A percentile compares a stretch with the other conserved stretches of the same genome.
Evolutionary conservation across 1,140 invertebrate species (phyloP).

Genomic region (Eueides isabella): DNA sequence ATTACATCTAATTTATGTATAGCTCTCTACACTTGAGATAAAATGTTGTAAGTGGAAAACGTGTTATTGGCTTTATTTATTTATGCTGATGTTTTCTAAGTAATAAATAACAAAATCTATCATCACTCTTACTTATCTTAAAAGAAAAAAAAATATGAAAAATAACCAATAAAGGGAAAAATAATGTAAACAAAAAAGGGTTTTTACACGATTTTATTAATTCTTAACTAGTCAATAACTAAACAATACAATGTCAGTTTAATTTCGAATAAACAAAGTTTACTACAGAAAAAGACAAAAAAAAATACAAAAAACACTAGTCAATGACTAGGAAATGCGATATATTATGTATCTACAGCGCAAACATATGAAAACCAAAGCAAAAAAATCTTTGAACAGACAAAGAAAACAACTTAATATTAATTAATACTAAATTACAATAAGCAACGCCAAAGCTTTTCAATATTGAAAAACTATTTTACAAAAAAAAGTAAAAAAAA

Average conservation of each 20-base stretch:
- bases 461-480: too few relatives aligned
- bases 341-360: not conserved
- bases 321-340: conserved; percentile 30
- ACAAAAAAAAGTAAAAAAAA: too few relatives aligned
- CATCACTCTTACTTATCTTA: too few relatives aligned
- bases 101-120: too few relatives aligned
- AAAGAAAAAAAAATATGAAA: not conserved
- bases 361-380: too few relatives aligned
- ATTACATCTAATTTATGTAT: too few relatives aligned
- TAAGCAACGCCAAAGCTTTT: not conserved
- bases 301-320: conserved; percentile 20
- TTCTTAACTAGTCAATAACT: conserved; percentile 22
- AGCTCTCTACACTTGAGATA: too few relatives aligned
- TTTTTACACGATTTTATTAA: conserved; percentile 36
- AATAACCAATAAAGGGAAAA: not conserved
- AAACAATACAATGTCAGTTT: conserved; percentile 26
- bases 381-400: not conserved
- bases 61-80: too few relatives aligned
- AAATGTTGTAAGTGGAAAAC: too few relatives aligned
- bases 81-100: too few relatives aligned
- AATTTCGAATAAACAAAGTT: conserved; percentile 5
- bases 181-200: not conserved
- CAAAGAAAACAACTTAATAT: not conserved
- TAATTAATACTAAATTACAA: not conserved
- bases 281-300: conserved; percentile 19